Evolutionary conservation across 2,888 invertebrate genomes (phyloP), one percentile per base, ranked within the genome.

Genomic region (Phalera bucephala): DNA sequence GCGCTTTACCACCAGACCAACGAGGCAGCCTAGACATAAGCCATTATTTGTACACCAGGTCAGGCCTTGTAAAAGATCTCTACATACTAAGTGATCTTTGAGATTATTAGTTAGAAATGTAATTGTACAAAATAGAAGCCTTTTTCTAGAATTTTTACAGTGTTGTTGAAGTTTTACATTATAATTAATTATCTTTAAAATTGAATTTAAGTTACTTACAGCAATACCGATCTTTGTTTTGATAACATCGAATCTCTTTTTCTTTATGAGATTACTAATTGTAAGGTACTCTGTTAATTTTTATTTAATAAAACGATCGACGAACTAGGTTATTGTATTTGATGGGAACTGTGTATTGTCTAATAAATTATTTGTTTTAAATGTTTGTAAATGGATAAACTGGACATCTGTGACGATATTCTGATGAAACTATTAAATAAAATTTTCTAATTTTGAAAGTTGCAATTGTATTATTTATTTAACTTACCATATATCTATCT

Each of bases 351-450:
- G 47, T 76, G 73, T 85, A 83, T 67, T 76, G 72, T 81, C 76
- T 82, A 84, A 77, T 87, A 88, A 87, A 85, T 87, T 87, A 88
- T 87, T 88, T 85, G 80, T 80, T 82, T 83, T 74, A 69, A 56
- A 64, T 64, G 66, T 62, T 70, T 74, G 69, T 69, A 64, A 67
- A 64, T 58, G 66, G 61, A 63, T 63, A 72, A 72, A 64, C 60
- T 55, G 64, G 71, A 77, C 70, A 77, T 62, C 79, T 76, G 78
- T 78, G 78, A 75, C 77, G 72, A 79, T 78, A 79, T 76, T 76
- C 74, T 78, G 78, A 80, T 77, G 65, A 81, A 80, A 76, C 68
- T 79, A 80, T 78, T 61, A 71, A 87, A 80, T 81, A 80, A 80
- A 84, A 67, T 65, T 54, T 66, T 76, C 75, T 78, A 78, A 79